Evolutionary conservation across 2,888 invertebrate genomes (phyloP), one percentile per base, ranked within the genome.

Genomic region (Tinea semifulvella): DNA sequence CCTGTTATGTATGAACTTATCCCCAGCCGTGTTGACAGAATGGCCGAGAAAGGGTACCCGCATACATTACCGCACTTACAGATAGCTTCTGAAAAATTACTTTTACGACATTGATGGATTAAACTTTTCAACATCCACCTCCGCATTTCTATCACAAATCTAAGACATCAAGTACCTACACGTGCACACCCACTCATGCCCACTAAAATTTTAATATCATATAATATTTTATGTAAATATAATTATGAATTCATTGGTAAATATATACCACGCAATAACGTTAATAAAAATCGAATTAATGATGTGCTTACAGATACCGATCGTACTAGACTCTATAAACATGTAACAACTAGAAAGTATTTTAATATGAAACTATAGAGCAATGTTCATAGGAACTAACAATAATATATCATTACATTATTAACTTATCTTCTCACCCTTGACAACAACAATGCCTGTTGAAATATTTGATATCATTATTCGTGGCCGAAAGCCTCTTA

Each of bases 361-460:
- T 22, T 16, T n/a, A 31, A 28, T 13, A 31, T 25, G 14, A 28
- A 43, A 43, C 31, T 26, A 31, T 28, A 20, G 19, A 57, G 61
- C 59, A 67, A 69, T 66, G 68, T 61, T 58, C 64, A 58, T 56
- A 61, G 61, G 63, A 63, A 63, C 25, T 63, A 64, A 61, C 61
- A 65, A 69, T 73, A 72, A 74, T 77, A 73, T 67, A 63, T 77
- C 75, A 80, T 80, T 79, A 80, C 69, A 77, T 72, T 75, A 79
- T 80, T 80, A 80, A 75, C 67, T 67, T 70, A 75, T 67, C 77
- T 76, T 74, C 77, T 79, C 79, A 80, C 76, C 79, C 79, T 75
- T 79, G 79, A 80, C 79, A 72, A 62, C 55, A 76, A 79, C 79
- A 79, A 79, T 74, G 69, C 63, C 55, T 65, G 70, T 75, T 75